Base-by-base conservation (phyloP, 1,140 invertebrate species). In the Zaprionus camerounensis region DNA sequence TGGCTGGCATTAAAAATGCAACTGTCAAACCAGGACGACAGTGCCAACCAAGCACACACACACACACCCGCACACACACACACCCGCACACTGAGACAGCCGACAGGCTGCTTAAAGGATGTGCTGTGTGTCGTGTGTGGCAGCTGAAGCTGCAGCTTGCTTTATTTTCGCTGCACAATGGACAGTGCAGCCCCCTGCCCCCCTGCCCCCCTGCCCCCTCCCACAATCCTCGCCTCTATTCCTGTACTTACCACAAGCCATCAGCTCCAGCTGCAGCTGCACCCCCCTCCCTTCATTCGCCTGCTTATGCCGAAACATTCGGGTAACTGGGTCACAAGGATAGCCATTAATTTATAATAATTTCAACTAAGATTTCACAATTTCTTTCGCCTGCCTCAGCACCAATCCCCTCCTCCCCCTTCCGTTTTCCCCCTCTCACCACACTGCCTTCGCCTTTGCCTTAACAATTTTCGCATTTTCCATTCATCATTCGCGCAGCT, bases 271-370 rank as follows among this genome's bases (percentile, higher is more conserved):
- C 26, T 34, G 31, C 49, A 22, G 17, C 59, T 31, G 7, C 28
- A 7, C 38, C 13, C n/a, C n/a, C 63, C 46, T 64, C 58, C 17
- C 49, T 58, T 56, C 31, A 34, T 11, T 11, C 20, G 65, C 62
- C 76, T 75, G 71, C 71, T 76, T 78, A 76, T 76, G 53, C 38
- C 79, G 79, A 82, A 83, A 76, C 78, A 84, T 84, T 88, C 72
- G 71, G 55, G 71, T 73, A 92, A 92, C 81, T 92, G 76, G 91
- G 91, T 92, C 91, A 92, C 81, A 85, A 91, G 91, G 91, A 92
- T 92, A 82, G 75, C 83, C 91, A 92, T 92, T 92, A 92, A 92
- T 92, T 91, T 91, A 91, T 92, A 92, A 92, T 91, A 86, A 91
- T 91, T 91, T 90, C 85, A 85, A 77, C 85, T 90, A 88, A 91